Base-by-base conservation (phyloP, 2,113 vertebrate species). In the Sinocyclocheilus grahami region DNA sequence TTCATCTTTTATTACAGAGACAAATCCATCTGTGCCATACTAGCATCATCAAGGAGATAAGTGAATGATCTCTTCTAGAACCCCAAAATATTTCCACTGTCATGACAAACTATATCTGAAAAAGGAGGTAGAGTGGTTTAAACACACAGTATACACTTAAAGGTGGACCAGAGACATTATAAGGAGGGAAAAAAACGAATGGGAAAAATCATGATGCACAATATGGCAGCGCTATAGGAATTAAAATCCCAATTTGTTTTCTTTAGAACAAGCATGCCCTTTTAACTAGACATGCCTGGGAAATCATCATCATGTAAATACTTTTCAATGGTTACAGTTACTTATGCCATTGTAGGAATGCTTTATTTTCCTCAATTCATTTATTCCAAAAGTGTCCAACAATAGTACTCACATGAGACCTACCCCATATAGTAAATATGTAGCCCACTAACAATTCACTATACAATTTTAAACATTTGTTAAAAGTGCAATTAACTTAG, bases 1-100 rank as follows among this genome's bases (percentile, higher is more conserved):
- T 84, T 87, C 83, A 75, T 55, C 51, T 85, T 62, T 69, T 18
- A 89, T 87, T 89, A 89, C 83, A 85, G 11, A 78, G 83, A 89
- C 71, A 37, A 67, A 76, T 89, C 76, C 55, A 83, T 83, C 82
- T 78, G 46, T n/a, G 48, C 42, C 27, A 33, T 30, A 22, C 79
- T 79, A 18, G 63, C 53, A 65, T 42, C 33, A 82, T 65, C 5
- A 67, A 65, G 71, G 27, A 27, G 24, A 51, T 76, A n/a, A 33
- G 39, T 27, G 7, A 86, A 46, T 48, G n/a, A 39, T 33, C 42
- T 81, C 37, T 30, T 55, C 12, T 46, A 48, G 5, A 82, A 82
- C 27, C 37, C 27, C 22, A 82, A 48, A 18, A 22, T 79, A 55
- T 55, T 18, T 55, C 5, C 24, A 4, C 53, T 30, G 53, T 14